phyloP scores from a whole-genome alignment of 2,113 vertebrate species.

The Cichladusa arquata region DNA sequence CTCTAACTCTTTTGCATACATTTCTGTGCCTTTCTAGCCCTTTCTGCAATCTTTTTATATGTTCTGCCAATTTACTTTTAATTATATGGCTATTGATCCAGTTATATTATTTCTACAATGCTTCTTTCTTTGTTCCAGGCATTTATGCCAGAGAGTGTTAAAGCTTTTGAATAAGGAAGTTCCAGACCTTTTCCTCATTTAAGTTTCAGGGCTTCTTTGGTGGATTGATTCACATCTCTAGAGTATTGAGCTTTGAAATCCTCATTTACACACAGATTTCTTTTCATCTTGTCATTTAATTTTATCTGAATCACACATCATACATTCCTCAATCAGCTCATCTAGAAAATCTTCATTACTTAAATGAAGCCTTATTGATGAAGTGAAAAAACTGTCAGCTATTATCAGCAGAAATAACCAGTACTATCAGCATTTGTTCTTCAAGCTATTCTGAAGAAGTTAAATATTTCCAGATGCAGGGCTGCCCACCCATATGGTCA shows the following conservation, averaged over 20 bases:
- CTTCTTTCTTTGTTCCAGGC: background rate
- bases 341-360: background rate
- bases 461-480: background rate
- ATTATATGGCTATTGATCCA: background rate
- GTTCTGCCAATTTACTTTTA: background rate
- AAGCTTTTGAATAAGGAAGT: background rate
- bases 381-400: background rate
- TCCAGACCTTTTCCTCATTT: background rate
- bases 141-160: background rate
- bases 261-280: background rate
- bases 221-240: background rate
- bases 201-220: background rate
- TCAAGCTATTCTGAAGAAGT: background rate
- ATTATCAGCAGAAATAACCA: constrained; percentile 16
- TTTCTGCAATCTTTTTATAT: background rate
- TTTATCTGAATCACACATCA: background rate
- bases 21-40: background rate
- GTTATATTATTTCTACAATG: background rate
- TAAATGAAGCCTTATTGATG: background rate
- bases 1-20: background rate
- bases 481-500: constrained; percentile 26
- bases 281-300: background rate
- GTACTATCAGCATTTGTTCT: constrained; percentile 17
- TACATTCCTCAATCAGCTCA: background rate
- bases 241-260: background rate